Percentiles rank a stretch among this genome's conserved stretches.
Conservation (phyloP, 2,113 vertebrate species). For the Cottus gobio region DNA sequence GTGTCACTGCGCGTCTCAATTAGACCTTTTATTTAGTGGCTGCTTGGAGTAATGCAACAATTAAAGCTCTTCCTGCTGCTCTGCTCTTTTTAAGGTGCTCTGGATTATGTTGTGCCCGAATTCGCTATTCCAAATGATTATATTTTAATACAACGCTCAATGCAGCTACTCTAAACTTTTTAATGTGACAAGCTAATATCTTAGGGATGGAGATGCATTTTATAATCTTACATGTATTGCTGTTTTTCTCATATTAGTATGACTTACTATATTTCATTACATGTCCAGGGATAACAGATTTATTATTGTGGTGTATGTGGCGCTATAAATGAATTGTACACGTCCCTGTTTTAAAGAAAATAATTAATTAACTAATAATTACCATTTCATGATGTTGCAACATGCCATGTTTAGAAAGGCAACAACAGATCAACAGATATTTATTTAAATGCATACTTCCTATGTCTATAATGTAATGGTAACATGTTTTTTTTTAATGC, state of each 20-base stretch:
- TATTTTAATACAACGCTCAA: not conserved
- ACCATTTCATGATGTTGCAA: not conserved
- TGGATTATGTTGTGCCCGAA: not conserved
- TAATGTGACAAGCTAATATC: not conserved
- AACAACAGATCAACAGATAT: not conserved
- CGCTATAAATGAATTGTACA: not conserved
- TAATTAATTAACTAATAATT: not conserved
- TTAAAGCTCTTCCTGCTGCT: constrained; percentile 2
- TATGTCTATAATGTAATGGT: not conserved
- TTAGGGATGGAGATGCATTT: not conserved
- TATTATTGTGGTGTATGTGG: not conserved
- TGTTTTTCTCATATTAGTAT: not conserved
- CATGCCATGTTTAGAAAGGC: not conserved
- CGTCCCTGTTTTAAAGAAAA: not conserved
- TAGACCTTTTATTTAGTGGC: not conserved
- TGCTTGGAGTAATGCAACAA: not conserved
- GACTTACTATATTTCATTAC: not conserved
- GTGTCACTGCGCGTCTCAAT: not conserved
- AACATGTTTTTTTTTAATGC: not conserved
- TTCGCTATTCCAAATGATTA: not conserved
- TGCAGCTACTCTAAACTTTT: not conserved
- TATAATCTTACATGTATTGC: not conserved
- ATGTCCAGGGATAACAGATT: not conserved
- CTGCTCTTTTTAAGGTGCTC: constrained; percentile 7
- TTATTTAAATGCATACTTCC: not conserved